These are phyloP conservation scores for Clarias pachynema DNA, from an alignment of 2,797 vertebrate species.

Conservation along the genomic window DNA sequence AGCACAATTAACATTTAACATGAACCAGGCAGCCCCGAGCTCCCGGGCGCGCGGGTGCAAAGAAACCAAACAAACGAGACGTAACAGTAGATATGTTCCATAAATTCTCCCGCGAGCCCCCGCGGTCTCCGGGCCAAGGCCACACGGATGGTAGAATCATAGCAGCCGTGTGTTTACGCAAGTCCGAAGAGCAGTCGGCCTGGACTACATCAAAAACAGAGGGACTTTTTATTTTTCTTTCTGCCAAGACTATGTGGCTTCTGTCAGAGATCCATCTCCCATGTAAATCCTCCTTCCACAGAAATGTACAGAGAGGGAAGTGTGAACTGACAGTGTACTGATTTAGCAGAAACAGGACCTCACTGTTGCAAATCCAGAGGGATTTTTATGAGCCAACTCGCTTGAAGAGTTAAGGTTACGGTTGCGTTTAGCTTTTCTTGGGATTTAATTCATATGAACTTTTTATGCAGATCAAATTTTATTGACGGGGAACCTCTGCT, in stretches of 20 bases:
- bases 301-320: conserved; percentile 29
- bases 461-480: neutral
- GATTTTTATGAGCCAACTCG: neutral
- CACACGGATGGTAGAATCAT: conserved; percentile 52
- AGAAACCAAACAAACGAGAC: conserved; percentile 48
- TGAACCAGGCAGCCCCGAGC: conserved; percentile 48
- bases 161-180: conserved; percentile 50
- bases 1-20: conserved; percentile 44
- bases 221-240: conserved; percentile 38
- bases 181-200: conserved; percentile 30
- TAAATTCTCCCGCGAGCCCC: conserved; percentile 44
- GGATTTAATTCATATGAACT: conserved; percentile 5
- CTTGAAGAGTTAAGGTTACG: conserved; percentile 12
- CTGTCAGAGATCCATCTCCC: conserved; percentile 46
- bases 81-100: conserved; percentile 54
- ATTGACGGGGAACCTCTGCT: neutral
- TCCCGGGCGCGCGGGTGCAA: conserved; percentile 27
- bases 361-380: conserved; percentile 15
- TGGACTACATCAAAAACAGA: conserved; percentile 46
- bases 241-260: conserved; percentile 43
- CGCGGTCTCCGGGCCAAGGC: conserved; percentile 39
- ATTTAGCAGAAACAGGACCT: conserved; percentile 31
- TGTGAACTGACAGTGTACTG: conserved; percentile 30
- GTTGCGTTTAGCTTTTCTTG: neutral
- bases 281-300: conserved; percentile 26